Base-by-base conservation (phyloP, 23 tunicate genomes). In the Oikopleura vanhoeffeni region DNA sequence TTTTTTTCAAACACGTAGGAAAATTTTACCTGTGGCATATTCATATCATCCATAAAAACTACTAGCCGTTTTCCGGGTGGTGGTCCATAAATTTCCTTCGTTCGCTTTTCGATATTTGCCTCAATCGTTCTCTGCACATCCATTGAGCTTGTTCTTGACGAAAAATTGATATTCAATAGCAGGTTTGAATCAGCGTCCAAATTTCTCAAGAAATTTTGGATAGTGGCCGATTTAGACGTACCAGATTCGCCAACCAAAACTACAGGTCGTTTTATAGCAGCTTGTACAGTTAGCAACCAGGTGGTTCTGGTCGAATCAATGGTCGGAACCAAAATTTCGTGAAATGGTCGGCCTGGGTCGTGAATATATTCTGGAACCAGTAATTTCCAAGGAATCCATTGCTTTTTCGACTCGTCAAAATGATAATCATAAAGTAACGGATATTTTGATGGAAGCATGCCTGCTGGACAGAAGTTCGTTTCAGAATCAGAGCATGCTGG, bases 241-340 rank as follows among this genome's bases (percentile, higher is more conserved):
- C 99, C 99, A 41, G 97, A 89, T 85, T 94, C 99, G 83, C 99
- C 99, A 40, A 95, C 99, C 28, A 95, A 92, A 40, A 91, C 96
- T 32, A 91, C 96, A 3, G 99, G 99, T 34, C 96, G 86, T 42
- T 91, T 89, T 49, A 91, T 91, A 2, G 42, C 67, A 3, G 87
- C 83, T 91, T 88, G 88, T 0, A 86, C 85, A 38, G 87, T 83
- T 0, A 95, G 85, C 1, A 95, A 71, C 99, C 99, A 95, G 0
- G 99, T 95, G 0, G 99, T 95, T 38, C 99, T 57, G 0, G 99
- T 95, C 40, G 99, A 90, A 75, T 95, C 99, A 57, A 95, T 87
- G 76, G 99, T 95, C 28, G 99, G 99, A 0, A 95, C 99, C 84
- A 95, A 85, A 41, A 95, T 95, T 85, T 95, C 97, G 87, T 95